Conservation (phyloP, 35 echinoderm and acorn worm genomes). For the Chiridota heheva region DNA sequence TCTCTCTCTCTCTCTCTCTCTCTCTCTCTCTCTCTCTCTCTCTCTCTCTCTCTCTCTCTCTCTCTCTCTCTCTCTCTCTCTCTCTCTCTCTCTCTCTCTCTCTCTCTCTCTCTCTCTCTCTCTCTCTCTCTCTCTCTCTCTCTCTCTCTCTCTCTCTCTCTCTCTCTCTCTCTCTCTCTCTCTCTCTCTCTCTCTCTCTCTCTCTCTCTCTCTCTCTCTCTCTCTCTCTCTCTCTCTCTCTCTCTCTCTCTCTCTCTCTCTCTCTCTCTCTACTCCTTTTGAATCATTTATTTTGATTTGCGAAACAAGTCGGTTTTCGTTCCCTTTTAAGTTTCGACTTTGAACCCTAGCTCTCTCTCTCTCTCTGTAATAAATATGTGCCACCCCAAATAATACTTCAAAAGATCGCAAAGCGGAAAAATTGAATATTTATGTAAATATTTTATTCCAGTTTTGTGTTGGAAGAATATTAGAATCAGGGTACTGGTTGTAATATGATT, state of each 20-base stretch:
- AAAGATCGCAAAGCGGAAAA: too few species aligned
- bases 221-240: conserved; percentile 6
- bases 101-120: conserved; percentile 6
- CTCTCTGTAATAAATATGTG: too few species aligned
- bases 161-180: conserved; percentile 6
- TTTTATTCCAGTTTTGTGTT: too few species aligned
- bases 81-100: conserved; percentile 6
- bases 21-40: conserved; percentile 6
- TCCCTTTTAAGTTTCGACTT: too few species aligned
- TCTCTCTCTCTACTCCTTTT: conserved; percentile 1
- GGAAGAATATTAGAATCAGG: too few species aligned
- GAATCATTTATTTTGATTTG: too few species aligned
- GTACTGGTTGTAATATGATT: too few species aligned
- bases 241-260: conserved; percentile 6
- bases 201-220: conserved; percentile 6
- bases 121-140: conserved; percentile 6
- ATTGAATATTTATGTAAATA: too few species aligned
- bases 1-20: conserved; percentile 6
- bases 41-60: conserved; percentile 6
- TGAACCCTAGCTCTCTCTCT: too few species aligned
- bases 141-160: conserved; percentile 6
- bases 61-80: conserved; percentile 6
- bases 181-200: conserved; percentile 6
- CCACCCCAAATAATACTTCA: too few species aligned
- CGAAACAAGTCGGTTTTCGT: too few species aligned